These are phyloP conservation scores for Lamellibrachia columna DNA, from an alignment of 2,888 invertebrate species.

Conservation along the genomic window DNA sequence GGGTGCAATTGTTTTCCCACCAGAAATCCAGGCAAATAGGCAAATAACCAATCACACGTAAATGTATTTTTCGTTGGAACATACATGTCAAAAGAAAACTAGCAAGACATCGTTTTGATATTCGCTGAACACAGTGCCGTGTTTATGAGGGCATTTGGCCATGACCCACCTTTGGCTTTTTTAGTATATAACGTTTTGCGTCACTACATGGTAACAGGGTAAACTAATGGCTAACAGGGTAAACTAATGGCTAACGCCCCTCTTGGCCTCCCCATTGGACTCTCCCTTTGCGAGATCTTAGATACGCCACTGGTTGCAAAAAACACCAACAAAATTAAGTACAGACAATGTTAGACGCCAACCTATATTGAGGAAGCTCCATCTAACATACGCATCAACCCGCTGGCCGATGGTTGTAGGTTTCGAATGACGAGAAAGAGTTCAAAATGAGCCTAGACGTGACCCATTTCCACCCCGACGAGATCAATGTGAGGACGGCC, in stretches of 20 bases:
- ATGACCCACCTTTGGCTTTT: too few relatives aligned
- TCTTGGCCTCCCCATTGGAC: too few relatives aligned
- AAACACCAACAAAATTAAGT: not conserved
- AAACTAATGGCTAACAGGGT: too few relatives aligned
- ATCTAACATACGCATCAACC: too few relatives aligned
- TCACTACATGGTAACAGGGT: too few relatives aligned
- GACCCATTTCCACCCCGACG: not conserved
- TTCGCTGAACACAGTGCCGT: conserved; percentile 52
- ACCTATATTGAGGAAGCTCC: not conserved
- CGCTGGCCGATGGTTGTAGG: conserved; percentile 70
- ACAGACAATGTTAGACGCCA: not conserved
- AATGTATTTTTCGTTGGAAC: not conserved
- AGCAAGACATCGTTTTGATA: not conserved
- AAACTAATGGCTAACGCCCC: too few relatives aligned
- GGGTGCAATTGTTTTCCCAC: too few relatives aligned
- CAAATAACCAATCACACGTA: too few relatives aligned
- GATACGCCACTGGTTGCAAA: not conserved
- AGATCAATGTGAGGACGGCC: not conserved
- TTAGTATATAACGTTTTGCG: too few relatives aligned
- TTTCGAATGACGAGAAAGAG: conserved; percentile 77
- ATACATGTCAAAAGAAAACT: not conserved
- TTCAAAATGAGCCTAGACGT: not conserved
- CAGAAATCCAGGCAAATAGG: too few relatives aligned
- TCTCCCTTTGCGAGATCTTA: too few relatives aligned
- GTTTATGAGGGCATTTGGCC: conserved; percentile 61